phyloP scores from a whole-genome alignment of 2,797 vertebrate species.

The Sebastes trivittatus region DNA sequence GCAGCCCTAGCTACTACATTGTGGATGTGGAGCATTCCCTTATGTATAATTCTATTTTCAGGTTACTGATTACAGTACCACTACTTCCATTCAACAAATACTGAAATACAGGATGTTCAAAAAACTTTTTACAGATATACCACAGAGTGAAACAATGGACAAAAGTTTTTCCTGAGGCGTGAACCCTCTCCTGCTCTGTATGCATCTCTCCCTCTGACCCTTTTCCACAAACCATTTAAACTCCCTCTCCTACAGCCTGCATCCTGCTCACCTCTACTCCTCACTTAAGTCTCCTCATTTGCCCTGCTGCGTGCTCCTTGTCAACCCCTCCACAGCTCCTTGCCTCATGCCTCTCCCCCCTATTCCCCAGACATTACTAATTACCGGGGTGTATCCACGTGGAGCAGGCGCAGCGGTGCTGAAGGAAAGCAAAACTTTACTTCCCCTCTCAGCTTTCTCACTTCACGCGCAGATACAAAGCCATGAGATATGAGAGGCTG shows the following conservation, averaged over 20 bases:
- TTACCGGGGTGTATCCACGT: slow-evolving; percentile 39
- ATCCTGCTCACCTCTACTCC: neutral
- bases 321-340: neutral
- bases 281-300: neutral
- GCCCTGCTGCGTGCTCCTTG: neutral
- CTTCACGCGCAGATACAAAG: slow-evolving; percentile 2
- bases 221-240: slow-evolving; percentile 3
- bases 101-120: neutral
- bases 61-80: neutral
- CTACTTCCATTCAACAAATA: neutral
- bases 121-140: neutral
- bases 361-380: slow-evolving; percentile 36
- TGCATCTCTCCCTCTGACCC: neutral
- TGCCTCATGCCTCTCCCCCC: slow-evolving; percentile 13
- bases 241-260: neutral
- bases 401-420: slow-evolving; percentile 31
- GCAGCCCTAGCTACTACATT: neutral
- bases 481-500: slow-evolving; percentile 22
- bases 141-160: neutral
- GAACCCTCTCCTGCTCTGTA: neutral
- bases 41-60: neutral
- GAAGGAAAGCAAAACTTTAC: slow-evolving; percentile 35
- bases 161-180: neutral
- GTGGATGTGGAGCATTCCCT: neutral
- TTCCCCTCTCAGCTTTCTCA: slow-evolving; percentile 21